Base-by-base conservation (phyloP, 2,888 invertebrate species). In the Eurois occulta region DNA sequence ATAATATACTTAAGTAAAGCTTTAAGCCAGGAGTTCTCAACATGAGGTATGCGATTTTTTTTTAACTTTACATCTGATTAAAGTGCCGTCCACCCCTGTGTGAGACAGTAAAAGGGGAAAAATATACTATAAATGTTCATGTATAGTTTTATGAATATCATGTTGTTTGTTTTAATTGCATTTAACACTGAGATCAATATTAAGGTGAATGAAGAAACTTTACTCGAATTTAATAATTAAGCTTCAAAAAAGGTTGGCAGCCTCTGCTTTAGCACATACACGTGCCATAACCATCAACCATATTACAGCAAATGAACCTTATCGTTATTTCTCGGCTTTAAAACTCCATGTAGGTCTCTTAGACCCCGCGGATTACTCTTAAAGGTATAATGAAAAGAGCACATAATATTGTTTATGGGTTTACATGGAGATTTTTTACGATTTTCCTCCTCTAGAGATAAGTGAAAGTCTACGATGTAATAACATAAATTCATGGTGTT, bases 391-490 rank as follows among this genome's bases (percentile, higher is more conserved):
- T 80, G 84, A 78, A 82, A 71, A 24, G 62, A 65, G 46, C 46
- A 72, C 64, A 62, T 86, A 70, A 85, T 77, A 78, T 78, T 78
- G 66, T 84, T 84, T 82, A 85, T 73, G 67, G 62, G 28, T 35
- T 38, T 52, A 75, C 62, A 82, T 78, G 83, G 67, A 75, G 86
- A 82, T 82, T 82, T 80, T 84, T 84, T 84, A 84, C 70, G 78
- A 35, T 85, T 85, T 82, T 68, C 64, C 73, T 35, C 32, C 46
- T 62, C 28, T 16, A 71, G 43, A 71, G 86, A 71, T 82, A 84
- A 84, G 86, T 85, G 83, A 85, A 84, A 72, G 72, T 77, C 73
- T 84, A 77, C 74, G 74, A 69, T 72, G 78, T 74, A 85, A 81
- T 81, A 85, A 85, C 60, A 72, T 85, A 75, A 81, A 85, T 85